phyloP scores from a whole-genome alignment of 1,140 invertebrate genomes.

The Zaprionus camerounensis region DNA sequence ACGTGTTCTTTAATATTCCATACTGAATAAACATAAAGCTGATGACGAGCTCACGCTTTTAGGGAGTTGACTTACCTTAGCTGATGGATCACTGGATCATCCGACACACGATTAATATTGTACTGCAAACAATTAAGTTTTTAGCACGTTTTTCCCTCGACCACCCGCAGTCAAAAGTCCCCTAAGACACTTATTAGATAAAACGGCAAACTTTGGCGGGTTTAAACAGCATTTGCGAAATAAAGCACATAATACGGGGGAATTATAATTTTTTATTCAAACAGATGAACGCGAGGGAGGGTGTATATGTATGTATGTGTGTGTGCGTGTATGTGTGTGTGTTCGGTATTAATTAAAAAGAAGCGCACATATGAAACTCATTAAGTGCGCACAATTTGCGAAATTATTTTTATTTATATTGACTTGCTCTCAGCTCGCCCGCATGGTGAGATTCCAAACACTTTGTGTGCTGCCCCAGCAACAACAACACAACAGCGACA shows the following conservation, averaged over 20 bases:
- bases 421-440: slow-evolving; percentile 49
- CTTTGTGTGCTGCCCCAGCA: slow-evolving; percentile 50
- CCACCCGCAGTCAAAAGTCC: neutral
- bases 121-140: slow-evolving; percentile 3
- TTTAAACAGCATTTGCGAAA: slow-evolving; percentile 16
- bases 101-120: neutral
- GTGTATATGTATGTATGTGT: neutral
- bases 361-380: slow-evolving; percentile 65
- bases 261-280: slow-evolving; percentile 40
- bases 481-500: slow-evolving; percentile 11
- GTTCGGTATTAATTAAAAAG: slow-evolving; percentile 72
- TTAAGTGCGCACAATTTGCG: slow-evolving; percentile 69
- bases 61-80: neutral
- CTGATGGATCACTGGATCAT: neutral
- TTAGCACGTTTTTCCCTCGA: neutral
- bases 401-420: slow-evolving; percentile 79
- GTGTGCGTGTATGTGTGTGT: neutral
- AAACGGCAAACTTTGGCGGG: slow-evolving; percentile 4
- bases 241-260: slow-evolving; percentile 15
- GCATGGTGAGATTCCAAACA: slow-evolving; percentile 42
- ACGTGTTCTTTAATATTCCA: neutral
- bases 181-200: slow-evolving; percentile 26
- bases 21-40: too few relatives aligned
- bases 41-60: neutral
- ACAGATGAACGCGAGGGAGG: neutral